A percentile compares a stretch with the other conserved stretches of the same genome.
These are phyloP conservation scores for Megalops atlanticus DNA, from an alignment of 2,113 vertebrate species.

Conservation along the genomic window DNA sequence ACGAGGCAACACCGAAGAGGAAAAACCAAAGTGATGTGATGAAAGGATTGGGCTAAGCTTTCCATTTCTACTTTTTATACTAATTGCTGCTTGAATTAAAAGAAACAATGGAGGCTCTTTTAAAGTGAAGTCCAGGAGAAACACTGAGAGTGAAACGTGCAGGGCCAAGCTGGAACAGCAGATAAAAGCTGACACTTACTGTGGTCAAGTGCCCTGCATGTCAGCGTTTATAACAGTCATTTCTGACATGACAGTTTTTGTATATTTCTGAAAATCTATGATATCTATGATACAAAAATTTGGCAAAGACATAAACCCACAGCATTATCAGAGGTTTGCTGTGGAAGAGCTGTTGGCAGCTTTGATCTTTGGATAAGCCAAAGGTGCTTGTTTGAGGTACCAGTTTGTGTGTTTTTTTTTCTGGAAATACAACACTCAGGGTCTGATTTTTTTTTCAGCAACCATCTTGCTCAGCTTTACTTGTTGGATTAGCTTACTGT, in stretches of 20 bases:
- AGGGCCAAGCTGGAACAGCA: neutral
- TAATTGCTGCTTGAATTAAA: conserved; percentile 25
- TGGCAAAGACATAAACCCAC: no score
- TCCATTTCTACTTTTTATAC: conserved; percentile 27
- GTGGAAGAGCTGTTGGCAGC: neutral
- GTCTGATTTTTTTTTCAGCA: neutral
- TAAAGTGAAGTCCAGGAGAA: conserved; percentile 28
- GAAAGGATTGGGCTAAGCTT: conserved; percentile 29
- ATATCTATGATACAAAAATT: no score
- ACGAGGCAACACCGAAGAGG: neutral
- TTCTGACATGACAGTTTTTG: neutral
- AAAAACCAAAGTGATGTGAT: conserved; percentile 9
- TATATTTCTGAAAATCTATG: neutral
- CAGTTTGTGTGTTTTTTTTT: neutral
- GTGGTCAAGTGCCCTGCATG: neutral
- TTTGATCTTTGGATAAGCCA: neutral
- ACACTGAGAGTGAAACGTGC: neutral
- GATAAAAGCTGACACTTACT: neutral
- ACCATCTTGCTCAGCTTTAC: neutral
- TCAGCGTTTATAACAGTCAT: neutral
- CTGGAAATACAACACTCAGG: neutral
- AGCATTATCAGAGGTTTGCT: neutral
- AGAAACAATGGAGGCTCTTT: conserved; percentile 1
- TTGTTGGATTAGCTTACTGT: neutral
- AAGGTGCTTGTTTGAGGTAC: neutral